Evolutionary conservation across 1,140 invertebrate genomes (phyloP), one percentile per base, ranked within the genome.

Genomic region (Drosophila watanabei): DNA sequence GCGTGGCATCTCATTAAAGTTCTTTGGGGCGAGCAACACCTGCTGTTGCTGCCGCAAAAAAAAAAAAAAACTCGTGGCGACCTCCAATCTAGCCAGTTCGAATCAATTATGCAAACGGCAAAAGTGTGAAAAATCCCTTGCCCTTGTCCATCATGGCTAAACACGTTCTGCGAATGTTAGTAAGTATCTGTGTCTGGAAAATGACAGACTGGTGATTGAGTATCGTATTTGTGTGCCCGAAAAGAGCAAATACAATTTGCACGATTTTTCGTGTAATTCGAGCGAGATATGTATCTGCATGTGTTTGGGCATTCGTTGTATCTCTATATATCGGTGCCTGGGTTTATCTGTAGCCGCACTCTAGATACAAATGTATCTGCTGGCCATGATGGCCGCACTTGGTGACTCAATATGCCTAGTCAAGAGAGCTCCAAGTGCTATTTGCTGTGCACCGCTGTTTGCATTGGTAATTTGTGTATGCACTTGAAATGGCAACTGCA

Each of bases 381-480:
- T 75, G 82, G 75, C 82, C 80, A 82, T 85, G 82, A 86, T 82
- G 63, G 78, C 56, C 81, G 65, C 68, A 78, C 71, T 68, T 52
- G 80, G 64, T 88, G 85, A 88, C 84, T 88, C 84, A 88, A 83
- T 88, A 80, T 88, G 84, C 80, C 84, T 80, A 88, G 71, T 60
- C 57, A 62, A 87, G 69, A 54, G 66, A 49, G 65, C 48, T 59
- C 65, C 63, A 24, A 64, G 60, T 48, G 69, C 68, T 56, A 46
- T 80, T 61, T 82, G 68, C 60, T 41, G 56, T 45, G 69, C 56
- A 64, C 39, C 4, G 41, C n/a, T 84, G 68, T 80, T 89, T 88
- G 85, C 85, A 89, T 76, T 89, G 85, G 82, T 88, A 88, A 88
- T 88, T 88, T 88, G 78, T 85, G 73, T 89, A 88, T 88, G 86